A percentile compares a stretch with the other conserved stretches of the same genome.
Conservation (phyloP, 2,888 invertebrate genomes). For the Palloptera scutellata region DNA sequence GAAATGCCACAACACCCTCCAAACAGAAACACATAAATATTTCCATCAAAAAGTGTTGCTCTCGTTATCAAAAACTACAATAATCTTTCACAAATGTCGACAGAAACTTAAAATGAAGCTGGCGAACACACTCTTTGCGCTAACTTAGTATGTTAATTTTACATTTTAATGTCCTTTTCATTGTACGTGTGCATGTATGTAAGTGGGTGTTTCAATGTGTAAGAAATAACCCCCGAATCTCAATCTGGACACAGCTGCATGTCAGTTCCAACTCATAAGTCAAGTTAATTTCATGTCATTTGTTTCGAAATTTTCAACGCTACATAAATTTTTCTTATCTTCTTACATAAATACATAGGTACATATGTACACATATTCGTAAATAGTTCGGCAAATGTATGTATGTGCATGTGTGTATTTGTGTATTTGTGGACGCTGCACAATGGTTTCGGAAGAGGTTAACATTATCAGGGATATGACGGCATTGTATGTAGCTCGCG, state of each 20-base stretch:
- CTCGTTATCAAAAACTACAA: no score
- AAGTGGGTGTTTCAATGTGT: constrained; percentile 20
- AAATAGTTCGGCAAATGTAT: constrained; percentile 16
- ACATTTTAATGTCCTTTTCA: constrained; percentile 1
- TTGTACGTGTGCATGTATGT: constrained; percentile 21
- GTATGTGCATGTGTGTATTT: background rate
- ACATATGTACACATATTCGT: constrained; percentile 10
- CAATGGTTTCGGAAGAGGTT: background rate
- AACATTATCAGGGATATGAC: constrained; percentile 15
- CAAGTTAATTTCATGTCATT: constrained; percentile 59
- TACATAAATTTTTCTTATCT: constrained; percentile 51
- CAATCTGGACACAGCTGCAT: constrained; percentile 46
- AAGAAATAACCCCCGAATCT: background rate
- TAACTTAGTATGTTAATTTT: constrained; percentile 21
- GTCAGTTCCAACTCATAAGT: constrained; percentile 60
- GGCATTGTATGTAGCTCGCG: background rate
- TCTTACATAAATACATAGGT: constrained; percentile 5
- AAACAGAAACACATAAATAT: no score
- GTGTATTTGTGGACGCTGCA: constrained; percentile 1
- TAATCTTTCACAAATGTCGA: no score
- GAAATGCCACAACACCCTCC: no score
- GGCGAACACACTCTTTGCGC: background rate
- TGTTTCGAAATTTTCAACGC: constrained; percentile 57
- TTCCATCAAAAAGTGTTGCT: no score
- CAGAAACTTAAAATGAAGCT: no score